These are phyloP conservation scores for Scaptodrosophila lebanonensis DNA, from an alignment of 1,140 invertebrate genomes.

Conservation along the genomic window DNA sequence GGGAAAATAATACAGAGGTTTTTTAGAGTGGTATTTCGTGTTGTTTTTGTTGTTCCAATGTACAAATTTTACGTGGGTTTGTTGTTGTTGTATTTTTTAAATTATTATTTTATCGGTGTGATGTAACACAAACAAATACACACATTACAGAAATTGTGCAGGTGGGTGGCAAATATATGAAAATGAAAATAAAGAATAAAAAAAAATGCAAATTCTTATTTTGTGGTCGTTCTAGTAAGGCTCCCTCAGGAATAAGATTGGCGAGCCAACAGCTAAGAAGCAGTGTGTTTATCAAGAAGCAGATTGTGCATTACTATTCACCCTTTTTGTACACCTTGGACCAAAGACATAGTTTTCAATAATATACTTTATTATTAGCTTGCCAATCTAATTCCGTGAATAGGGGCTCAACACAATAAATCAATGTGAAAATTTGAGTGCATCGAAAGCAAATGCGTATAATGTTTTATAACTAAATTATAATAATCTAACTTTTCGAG, in stretches of 20 bases:
- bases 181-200: slow-evolving; percentile 49
- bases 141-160: slow-evolving; percentile 42
- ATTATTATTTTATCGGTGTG: slow-evolving; percentile 40
- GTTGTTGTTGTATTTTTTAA: slow-evolving; percentile 45
- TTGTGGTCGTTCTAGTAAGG: no score
- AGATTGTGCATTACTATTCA: no score
- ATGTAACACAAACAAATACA: slow-evolving; percentile 50
- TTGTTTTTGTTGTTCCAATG: slow-evolving; percentile 53
- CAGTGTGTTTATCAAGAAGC: no score
- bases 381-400: no score
- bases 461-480: slow-evolving; percentile 6
- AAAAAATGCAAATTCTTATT: slow-evolving; percentile 35
- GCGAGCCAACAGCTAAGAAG: slow-evolving; percentile 2
- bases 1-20: slow-evolving; percentile 64
- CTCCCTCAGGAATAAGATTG: no score
- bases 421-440: no score
- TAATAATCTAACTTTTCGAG: slow-evolving; percentile 10
- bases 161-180: slow-evolving; percentile 46
- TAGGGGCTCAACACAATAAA: no score
- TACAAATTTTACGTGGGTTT: slow-evolving; percentile 43
- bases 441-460: no score
- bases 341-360: no score
- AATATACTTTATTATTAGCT: no score
- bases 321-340: no score
- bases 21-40: slow-evolving; percentile 50